phyloP scores from a whole-genome alignment of 2,797 vertebrate species.

The Heteromormyrus szaboi region DNA sequence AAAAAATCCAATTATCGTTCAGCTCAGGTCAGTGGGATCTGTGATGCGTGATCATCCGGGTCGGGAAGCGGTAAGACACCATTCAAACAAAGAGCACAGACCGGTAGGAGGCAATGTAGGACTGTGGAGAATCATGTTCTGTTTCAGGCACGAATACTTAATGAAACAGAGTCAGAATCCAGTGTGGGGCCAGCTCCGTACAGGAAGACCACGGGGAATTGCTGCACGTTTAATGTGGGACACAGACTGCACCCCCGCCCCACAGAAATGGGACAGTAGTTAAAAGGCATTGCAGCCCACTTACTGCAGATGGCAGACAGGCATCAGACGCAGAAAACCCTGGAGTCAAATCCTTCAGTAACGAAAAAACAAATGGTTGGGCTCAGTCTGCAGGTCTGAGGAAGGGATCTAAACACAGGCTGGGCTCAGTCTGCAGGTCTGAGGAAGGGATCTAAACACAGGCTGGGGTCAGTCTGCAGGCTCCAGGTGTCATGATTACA shows the following conservation, averaged over 20 bases:
- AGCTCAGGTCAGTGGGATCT: neutral
- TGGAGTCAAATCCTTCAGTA: neutral
- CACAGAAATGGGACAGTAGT: neutral
- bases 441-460: too few species aligned
- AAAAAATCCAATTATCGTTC: slow-evolving; percentile 1
- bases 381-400: too few species aligned
- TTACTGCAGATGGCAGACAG: neutral
- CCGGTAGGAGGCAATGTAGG: neutral
- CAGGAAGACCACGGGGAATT: neutral
- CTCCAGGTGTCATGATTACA: neutral
- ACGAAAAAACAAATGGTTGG: neutral
- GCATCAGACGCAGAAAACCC: neutral
- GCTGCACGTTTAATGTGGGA: neutral
- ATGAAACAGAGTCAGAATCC: neutral
- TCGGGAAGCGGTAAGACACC: neutral
- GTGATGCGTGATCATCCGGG: neutral
- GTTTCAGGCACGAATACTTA: neutral
- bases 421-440: too few species aligned
- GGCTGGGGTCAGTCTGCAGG: too few species aligned
- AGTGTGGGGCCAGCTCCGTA: neutral
- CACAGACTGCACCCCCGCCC: neutral
- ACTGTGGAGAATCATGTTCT: neutral
- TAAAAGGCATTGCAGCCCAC: neutral
- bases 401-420: too few species aligned
- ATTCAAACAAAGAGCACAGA: neutral